Percentiles rank a stretch among this genome's conserved stretches.
Conservation (phyloP, 2,113 vertebrate species). For the Nothobranchius kuhntae region DNA sequence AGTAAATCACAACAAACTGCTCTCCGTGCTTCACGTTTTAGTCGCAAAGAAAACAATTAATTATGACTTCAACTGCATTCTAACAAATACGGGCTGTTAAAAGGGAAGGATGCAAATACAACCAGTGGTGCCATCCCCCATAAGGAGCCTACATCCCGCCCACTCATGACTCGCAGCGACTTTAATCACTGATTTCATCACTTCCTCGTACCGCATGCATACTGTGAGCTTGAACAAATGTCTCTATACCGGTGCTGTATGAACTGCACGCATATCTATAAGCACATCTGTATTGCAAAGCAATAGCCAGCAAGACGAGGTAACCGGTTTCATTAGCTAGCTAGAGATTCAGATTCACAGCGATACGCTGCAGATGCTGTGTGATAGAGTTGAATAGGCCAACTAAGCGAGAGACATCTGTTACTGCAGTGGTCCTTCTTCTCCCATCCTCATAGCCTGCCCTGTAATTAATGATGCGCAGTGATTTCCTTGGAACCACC, state of each 20-base stretch:
- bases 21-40: not conserved
- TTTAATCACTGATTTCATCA: conserved; percentile 42
- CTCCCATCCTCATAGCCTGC: conserved; percentile 22
- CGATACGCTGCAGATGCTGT: conserved; percentile 37
- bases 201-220: conserved; percentile 23
- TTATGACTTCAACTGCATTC: not conserved
- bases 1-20: not conserved
- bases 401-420: conserved; percentile 22
- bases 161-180: conserved; percentile 24
- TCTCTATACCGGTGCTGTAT: conserved; percentile 13
- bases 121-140: not conserved
- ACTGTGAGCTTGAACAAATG: conserved; percentile 5
- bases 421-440: conserved; percentile 40
- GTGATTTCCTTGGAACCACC: conserved; percentile 34
- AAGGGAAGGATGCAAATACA: not conserved
- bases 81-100: not conserved
- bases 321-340: conserved; percentile 44
- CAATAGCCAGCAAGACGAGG: conserved; percentile 18
- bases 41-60: not conserved
- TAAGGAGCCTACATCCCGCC: conserved; percentile 13
- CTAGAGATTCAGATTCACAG: conserved; percentile 26
- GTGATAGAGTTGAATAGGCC: conserved; percentile 31
- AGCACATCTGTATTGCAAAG: conserved; percentile 19
- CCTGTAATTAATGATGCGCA: conserved; percentile 55
- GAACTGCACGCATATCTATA: conserved; percentile 22